Evolutionary conservation across 2,113 vertebrate species (phyloP).

Genomic region (Jacana jacana): DNA sequence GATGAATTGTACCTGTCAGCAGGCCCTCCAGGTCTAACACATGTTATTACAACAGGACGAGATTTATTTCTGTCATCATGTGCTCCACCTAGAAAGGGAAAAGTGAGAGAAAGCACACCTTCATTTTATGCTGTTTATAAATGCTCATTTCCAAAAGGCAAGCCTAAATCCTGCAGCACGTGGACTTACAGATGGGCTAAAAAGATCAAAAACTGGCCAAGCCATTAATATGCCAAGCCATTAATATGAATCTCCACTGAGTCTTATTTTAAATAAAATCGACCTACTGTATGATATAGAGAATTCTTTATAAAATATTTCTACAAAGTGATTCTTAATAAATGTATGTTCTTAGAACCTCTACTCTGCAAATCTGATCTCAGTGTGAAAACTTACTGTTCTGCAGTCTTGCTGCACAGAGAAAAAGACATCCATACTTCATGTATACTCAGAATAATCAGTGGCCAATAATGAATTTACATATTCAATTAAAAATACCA

Average conservation of each 20-base stretch:
- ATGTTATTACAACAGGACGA: slow-evolving; percentile 94
- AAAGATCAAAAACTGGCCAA: neutral
- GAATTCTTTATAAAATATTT: neutral
- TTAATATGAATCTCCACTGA: neutral
- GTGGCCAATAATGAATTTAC: neutral
- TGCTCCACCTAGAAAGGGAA: slow-evolving; percentile 83
- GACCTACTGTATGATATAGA: neutral
- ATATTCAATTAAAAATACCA: neutral
- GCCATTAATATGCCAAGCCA: neutral
- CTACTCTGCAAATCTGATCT: neutral
- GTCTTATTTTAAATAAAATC: neutral
- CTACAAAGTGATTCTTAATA: neutral
- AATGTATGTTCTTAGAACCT: neutral
- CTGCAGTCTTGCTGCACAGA: neutral
- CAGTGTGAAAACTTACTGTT: neutral
- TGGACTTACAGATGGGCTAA: neutral
- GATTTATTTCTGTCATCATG: slow-evolving; percentile 98
- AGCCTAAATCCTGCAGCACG: neutral
- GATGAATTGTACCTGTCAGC: slow-evolving; percentile 89
- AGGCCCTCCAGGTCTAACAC: slow-evolving; percentile 91
- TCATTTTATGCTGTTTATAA: neutral
- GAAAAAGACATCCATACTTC: neutral
- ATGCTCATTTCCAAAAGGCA: slow-evolving; percentile 17
- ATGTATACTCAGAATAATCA: neutral
- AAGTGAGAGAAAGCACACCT: neutral